Evolutionary conservation across 1,140 invertebrate species (phyloP).

Genomic region (Brachionus rubens): DNA sequence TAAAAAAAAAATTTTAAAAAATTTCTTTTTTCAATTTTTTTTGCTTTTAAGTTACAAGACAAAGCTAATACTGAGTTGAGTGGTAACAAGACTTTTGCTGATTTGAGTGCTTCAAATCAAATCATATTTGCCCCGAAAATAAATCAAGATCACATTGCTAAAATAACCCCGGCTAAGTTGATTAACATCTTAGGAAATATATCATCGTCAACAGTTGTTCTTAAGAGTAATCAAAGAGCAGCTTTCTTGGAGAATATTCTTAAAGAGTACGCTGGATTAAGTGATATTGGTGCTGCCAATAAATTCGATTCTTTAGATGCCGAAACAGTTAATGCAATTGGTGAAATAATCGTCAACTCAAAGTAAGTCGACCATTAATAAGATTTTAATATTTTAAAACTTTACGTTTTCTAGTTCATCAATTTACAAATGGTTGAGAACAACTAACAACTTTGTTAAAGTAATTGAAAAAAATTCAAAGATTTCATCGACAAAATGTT

Average conservation of each 20-base stretch:
- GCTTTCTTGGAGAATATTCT: not conserved
- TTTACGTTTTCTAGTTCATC: not conserved
- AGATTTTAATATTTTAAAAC: not conserved
- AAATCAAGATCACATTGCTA: not conserved
- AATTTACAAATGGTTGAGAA: not conserved
- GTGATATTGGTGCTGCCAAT: not conserved
- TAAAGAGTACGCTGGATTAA: not conserved
- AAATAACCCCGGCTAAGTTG: not conserved
- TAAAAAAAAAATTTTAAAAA: too few relatives aligned
- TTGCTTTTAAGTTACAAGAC: not conserved
- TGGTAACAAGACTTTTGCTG: not conserved
- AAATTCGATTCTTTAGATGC: not conserved
- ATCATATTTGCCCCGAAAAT: not conserved
- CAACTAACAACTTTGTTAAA: not conserved
- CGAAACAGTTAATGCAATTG: not conserved
- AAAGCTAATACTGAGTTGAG: not conserved
- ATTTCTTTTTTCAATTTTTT: too few relatives aligned
- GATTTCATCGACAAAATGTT: not conserved
- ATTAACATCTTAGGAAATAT: not conserved
- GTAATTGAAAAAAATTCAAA: constrained; percentile 12
- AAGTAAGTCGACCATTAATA: not conserved
- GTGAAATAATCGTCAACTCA: not conserved
- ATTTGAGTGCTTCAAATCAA: not conserved
- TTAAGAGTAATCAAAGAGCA: constrained; percentile 13
- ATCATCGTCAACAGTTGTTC: not conserved